Evolutionary conservation across 2,888 invertebrate genomes (phyloP).

Genomic region (Drosophila maculinotata): DNA sequence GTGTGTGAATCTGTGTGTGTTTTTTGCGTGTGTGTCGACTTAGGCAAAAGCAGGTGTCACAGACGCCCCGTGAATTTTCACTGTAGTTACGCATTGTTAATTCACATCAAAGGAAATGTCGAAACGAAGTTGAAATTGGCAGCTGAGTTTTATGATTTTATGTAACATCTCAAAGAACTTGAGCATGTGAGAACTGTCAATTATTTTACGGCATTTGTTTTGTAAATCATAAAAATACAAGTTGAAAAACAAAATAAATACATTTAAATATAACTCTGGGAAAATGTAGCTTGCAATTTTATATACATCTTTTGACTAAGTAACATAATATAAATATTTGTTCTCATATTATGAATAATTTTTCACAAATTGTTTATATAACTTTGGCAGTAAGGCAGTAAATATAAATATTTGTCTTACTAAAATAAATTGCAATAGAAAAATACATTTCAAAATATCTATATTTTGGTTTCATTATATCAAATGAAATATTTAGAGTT

Average conservation of each 20-base stretch:
- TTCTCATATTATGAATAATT: no score
- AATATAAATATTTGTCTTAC: no score
- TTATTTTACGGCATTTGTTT: background rate
- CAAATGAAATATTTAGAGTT: no score
- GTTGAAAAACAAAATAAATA: background rate
- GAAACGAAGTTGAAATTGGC: constrained; percentile 15
- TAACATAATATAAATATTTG: no score
- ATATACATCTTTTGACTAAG: no score
- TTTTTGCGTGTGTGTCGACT: constrained; percentile 9
- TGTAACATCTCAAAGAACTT: background rate
- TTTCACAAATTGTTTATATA: no score
- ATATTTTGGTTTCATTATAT: no score
- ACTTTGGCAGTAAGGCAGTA: no score
- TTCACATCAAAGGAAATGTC: constrained; percentile 49
- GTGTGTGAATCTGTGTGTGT: background rate
- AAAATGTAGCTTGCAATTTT: no score
- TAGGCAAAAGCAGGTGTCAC: constrained; percentile 38
- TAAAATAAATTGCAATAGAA: no score
- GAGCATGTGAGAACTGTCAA: constrained; percentile 9
- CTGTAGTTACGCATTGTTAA: constrained; percentile 58
- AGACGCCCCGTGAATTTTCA: constrained; percentile 35
- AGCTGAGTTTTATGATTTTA: background rate
- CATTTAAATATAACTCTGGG: no score
- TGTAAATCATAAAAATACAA: background rate
- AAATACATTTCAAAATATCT: no score